Evolutionary conservation across 2,113 vertebrate species (phyloP), one percentile per base, ranked within the genome.

Genomic region (Chelonoidis abingdonii): DNA sequence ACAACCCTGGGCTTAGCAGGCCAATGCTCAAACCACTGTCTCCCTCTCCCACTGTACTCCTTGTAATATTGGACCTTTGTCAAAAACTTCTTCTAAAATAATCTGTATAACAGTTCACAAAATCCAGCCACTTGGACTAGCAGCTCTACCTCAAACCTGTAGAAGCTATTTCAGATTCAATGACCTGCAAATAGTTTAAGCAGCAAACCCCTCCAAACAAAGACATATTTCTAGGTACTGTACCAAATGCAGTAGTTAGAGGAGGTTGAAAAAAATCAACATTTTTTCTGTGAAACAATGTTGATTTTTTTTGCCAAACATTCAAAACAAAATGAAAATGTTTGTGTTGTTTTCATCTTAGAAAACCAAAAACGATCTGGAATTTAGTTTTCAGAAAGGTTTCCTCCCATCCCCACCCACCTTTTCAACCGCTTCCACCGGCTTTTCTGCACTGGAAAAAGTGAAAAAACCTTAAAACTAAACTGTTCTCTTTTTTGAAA

Each of bases 41-140:
- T 38, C 65, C 65, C 65, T 72, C 65, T 38, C n/a, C 35, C 35
- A 38, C 5, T 80, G 24, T 79, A 85, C 86, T 22, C 25, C n/a
- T 52, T 52, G 69, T 83, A 53, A 89, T 78, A 87, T 1, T 0
- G 0, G 79, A 83, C 81, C 80, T 69, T 79, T 83, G 92, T 69
- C 65, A 50, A 62, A 82, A 89, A 35, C 56, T 90, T 84, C 4
- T 86, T 75, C 57, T 59, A 94, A 57, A 91, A 95, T 50, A 93
- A 89, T 87, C 16, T 10, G 35, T 84, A 59, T 47, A 88, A 56
- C 41, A 95, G 72, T 86, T 95, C 87, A 53, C 92, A 91, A 90
- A 54, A 54, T 47, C 81, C 57, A 91, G 86, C 88, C 83, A 80
- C 53, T 41, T 25, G 72, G 49, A 90, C 87, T 85, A 95, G 52